phyloP scores from a whole-genome alignment of 92 coral and sea anemone species.

The Virgularia gustaviana region DNA sequence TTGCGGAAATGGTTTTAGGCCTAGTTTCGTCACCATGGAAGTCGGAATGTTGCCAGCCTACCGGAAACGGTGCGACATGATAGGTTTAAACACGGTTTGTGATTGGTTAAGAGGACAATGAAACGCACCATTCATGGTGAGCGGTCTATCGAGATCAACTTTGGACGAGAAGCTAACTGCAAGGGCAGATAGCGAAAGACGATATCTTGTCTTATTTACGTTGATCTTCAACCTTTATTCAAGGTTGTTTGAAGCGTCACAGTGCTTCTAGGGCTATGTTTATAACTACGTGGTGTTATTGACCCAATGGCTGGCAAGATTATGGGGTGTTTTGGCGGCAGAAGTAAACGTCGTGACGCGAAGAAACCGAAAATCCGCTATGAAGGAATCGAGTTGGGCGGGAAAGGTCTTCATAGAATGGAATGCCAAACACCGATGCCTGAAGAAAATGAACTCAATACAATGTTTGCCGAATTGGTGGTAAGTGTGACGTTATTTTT shows the following conservation, averaged over 20 bases:
- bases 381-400: conserved; percentile 80
- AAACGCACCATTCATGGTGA: conserved; percentile 40
- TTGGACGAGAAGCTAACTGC: background rate
- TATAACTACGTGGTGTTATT: conserved; percentile 38
- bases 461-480: conserved; percentile 96
- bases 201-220: background rate
- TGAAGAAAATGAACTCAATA: conserved; percentile 95
- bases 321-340: conserved; percentile 93
- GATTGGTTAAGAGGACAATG: conserved; percentile 37
- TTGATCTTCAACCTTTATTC: conserved; percentile 15
- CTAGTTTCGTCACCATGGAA: too few relatives aligned
- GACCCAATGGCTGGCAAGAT: conserved; percentile 76
- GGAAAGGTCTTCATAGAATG: conserved; percentile 70
- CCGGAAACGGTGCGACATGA: conserved; percentile 2
- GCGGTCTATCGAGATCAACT: background rate
- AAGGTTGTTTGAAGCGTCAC: conserved; percentile 5
- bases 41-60: background rate
- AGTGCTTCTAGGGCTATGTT: conserved; percentile 47
- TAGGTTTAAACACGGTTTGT: conserved; percentile 5
- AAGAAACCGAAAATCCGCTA: conserved; percentile 89
- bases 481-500: conserved; percentile 53
- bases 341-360: conserved; percentile 57
- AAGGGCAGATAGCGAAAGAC: background rate
- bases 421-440: conserved; percentile 96
- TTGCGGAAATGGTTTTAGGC: too few relatives aligned